Base-by-base conservation (phyloP, 2,888 invertebrate species). In the Smittia aterrima region DNA sequence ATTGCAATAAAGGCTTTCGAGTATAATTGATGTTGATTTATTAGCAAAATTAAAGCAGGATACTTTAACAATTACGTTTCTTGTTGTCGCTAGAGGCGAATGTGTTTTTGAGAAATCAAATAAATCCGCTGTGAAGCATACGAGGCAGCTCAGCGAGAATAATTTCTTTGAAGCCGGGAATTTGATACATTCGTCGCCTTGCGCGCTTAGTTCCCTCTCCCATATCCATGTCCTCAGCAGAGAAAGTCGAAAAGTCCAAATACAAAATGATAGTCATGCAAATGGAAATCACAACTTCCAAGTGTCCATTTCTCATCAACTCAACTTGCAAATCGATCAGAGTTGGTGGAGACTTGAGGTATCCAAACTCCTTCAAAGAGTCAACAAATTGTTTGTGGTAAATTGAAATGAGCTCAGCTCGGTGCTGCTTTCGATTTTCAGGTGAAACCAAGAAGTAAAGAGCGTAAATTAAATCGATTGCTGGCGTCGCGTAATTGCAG, bases 391-490 rank as follows among this genome's bases (percentile, higher is more conserved):
- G 66, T 1, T 24, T 47, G 27, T 76, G 67, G 40, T 75, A 77
- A 20, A 16, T 25, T 64, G 75, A 32, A 27, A 75, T 75, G 1
- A 76, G 62, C 53, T 77, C 76, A 64, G 75, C 67, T 4, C 74
- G 75, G 20, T 67, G 68, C 9, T 53, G 9, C 4, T 22, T 18
- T 13, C 77, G 75, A 22, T 66, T 62, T 20, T 75, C 22, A 7
- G 25, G 1, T 3, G 75, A 70, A 9, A 68, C 53, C 6, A 76
- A 32, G 38, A 74, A 27, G 9, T 75, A 74, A 0, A 76, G 20
- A 0, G 58, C n/a, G 40, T 74, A 76, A 9, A 64, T 40, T 0
- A 77, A 7, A 72, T 77, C 77, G 64, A 77, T 74, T 7, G 66
- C 75, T 13, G 75, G 73, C 24, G 77, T 66, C 25, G 70, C 73